Conservation (phyloP, 2,888 invertebrate species). For the Branchellion lobata region DNA sequence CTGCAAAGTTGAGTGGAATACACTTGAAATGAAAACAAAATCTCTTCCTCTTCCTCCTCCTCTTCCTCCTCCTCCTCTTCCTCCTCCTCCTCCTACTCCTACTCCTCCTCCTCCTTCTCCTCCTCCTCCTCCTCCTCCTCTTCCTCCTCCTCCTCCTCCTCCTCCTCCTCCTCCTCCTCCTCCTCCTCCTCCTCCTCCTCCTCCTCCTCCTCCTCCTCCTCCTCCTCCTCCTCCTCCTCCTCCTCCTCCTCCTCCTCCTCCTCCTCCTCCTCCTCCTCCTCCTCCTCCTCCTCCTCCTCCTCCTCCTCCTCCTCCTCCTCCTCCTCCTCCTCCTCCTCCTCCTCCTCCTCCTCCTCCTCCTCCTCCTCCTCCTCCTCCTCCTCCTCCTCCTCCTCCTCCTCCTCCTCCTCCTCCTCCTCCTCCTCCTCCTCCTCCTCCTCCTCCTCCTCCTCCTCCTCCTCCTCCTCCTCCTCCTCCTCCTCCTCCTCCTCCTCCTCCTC, state of each 20-base stretch:
- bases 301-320: not conserved
- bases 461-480: constrained; percentile 33
- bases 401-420: constrained; percentile 16
- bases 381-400: not conserved
- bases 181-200: not conserved
- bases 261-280: not conserved
- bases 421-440: constrained; percentile 15
- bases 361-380: not conserved
- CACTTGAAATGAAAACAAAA: no score
- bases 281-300: not conserved
- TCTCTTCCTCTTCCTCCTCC: not conserved
- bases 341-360: constrained; percentile 8
- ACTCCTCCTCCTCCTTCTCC: not conserved
- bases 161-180: not conserved
- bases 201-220: not conserved
- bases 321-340: constrained; percentile 22
- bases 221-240: not conserved
- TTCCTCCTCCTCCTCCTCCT: not conserved
- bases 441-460: constrained; percentile 33
- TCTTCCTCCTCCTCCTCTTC: not conserved
- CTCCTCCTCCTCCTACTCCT: no score
- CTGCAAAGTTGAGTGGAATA: not conserved
- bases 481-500: constrained; percentile 34
- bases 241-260: not conserved
- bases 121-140: not conserved